phyloP scores from a whole-genome alignment of 2,797 vertebrate genomes.

The Hydrocynus forskahlii region DNA sequence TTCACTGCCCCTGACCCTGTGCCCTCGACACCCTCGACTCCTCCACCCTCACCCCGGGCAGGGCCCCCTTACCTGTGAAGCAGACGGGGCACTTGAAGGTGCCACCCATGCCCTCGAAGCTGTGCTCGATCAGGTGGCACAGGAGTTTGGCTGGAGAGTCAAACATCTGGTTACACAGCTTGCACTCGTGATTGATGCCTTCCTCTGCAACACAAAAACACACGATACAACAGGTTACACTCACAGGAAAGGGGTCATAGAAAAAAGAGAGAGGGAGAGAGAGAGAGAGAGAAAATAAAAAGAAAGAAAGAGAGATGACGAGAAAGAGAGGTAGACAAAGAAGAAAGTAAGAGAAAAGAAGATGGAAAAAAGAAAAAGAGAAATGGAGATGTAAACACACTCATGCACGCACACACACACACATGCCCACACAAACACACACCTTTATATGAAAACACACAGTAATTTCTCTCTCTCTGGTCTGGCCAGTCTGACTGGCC shows the following conservation, averaged over 20 bases:
- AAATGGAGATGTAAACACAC: background rate
- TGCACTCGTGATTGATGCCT: constrained; percentile 99
- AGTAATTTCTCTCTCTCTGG: background rate
- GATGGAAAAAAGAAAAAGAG: too few relatives aligned
- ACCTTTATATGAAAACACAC: background rate
- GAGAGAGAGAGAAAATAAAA: background rate
- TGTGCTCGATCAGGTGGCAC: constrained; percentile 99
- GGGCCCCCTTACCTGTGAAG: constrained; percentile 94
- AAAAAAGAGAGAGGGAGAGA: constrained; percentile 20
- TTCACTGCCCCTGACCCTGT: constrained; percentile 55
- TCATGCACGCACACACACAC: background rate
- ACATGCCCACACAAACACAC: background rate
- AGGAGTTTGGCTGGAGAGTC: constrained; percentile 99
- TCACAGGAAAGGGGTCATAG: constrained; percentile 61
- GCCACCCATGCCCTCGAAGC: constrained; percentile 99
- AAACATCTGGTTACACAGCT: constrained; percentile 99
- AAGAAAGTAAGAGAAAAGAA: background rate
- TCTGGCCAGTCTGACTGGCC: constrained; percentile 18
- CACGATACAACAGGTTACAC: constrained; percentile 78
- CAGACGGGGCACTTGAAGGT: constrained; percentile 99
- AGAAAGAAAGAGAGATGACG: background rate
- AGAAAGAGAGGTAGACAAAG: background rate
- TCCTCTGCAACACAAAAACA: constrained; percentile 91
- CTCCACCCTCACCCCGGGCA: background rate
- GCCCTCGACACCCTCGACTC: constrained; percentile 48